Evolutionary conservation across 2,113 vertebrate species (phyloP).

Genomic region (Odocoileus virginianus): DNA sequence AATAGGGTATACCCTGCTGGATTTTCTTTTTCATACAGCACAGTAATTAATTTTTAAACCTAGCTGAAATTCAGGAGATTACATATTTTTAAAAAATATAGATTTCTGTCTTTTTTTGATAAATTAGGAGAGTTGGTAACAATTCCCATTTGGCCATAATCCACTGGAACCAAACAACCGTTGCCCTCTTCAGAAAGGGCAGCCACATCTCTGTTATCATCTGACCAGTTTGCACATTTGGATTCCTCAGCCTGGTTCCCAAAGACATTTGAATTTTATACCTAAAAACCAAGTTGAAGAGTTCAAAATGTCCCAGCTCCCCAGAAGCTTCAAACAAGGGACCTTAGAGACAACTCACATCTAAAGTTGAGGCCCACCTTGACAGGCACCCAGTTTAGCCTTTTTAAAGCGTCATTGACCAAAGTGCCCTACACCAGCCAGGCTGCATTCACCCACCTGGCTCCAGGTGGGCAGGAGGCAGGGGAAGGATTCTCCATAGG

Average conservation of each 20-base stretch:
- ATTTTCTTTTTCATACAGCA: neutral
- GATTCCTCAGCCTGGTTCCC: neutral
- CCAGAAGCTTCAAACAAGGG: neutral
- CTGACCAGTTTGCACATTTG: rapidly evolving
- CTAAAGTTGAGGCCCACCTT: neutral
- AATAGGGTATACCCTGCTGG: neutral
- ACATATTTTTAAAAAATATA: neutral
- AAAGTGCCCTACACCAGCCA: rapidly evolving
- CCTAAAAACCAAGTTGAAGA: neutral
- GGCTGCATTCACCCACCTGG: neutral
- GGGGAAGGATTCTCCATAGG: neutral
- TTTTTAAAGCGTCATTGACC: neutral
- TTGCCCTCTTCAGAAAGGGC: neutral
- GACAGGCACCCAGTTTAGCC: neutral
- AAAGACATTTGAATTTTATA: neutral
- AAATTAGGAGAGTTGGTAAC: neutral
- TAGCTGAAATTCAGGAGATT: neutral
- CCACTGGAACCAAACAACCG: neutral
- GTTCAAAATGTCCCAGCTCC: neutral
- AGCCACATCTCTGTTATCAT: neutral
- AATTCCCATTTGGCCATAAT: neutral
- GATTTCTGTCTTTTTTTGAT: neutral
- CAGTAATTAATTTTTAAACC: neutral
- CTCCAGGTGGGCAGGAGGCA: neutral
- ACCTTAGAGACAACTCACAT: neutral